Evolutionary conservation across 2,888 invertebrate genomes (phyloP).

Genomic region (Archips xylosteana): DNA sequence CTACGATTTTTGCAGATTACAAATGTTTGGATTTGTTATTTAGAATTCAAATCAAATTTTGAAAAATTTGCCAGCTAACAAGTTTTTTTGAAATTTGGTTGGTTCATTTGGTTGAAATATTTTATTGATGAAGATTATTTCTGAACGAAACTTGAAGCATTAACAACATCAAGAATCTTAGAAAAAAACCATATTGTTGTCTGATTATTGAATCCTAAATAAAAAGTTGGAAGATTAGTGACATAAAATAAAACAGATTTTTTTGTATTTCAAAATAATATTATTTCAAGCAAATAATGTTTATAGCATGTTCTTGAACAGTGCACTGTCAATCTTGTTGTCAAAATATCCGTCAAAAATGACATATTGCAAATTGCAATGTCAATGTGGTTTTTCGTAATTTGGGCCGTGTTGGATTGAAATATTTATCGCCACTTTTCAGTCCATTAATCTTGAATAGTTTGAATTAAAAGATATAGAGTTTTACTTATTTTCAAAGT

Average conservation of each 20-base stretch:
- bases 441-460: not conserved
- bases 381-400: not conserved
- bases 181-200: too few relatives aligned
- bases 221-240: too few relatives aligned
- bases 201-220: too few relatives aligned
- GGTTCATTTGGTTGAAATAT: not conserved
- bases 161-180: too few relatives aligned
- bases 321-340: not conserved
- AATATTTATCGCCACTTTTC: not conserved
- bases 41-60: too few relatives aligned
- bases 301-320: not conserved
- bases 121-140: not conserved
- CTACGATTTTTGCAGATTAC: not conserved
- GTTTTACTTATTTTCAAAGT: not conserved
- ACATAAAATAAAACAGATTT: not conserved
- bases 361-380: not conserved
- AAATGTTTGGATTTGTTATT: too few relatives aligned
- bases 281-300: too few relatives aligned
- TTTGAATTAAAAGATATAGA: not conserved
- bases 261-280: too few relatives aligned
- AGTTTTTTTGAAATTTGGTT: not conserved
- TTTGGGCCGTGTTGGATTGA: not conserved
- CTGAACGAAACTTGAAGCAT: constrained; percentile 1
- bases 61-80: too few relatives aligned
- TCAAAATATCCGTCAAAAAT: not conserved